Conservation (phyloP, 2,797 vertebrate genomes). For the Phalloptychus januarius region DNA sequence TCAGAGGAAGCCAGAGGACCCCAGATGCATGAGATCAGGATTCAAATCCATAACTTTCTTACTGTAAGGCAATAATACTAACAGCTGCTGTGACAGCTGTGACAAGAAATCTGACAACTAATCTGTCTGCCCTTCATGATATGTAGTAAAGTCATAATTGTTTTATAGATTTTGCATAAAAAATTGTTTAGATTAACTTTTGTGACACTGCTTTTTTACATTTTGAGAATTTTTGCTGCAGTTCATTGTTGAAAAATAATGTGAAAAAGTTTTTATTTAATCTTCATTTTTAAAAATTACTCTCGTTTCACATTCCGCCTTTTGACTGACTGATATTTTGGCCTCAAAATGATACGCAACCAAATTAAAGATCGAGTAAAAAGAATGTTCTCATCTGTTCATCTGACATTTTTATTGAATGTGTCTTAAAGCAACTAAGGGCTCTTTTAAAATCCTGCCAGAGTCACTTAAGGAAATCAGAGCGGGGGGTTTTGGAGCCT, state of each 20-base stretch:
- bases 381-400: conserved; percentile 74
- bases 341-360: conserved; percentile 49
- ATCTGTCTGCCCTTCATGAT: background rate
- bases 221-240: background rate
- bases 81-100: background rate
- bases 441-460: conserved; percentile 75
- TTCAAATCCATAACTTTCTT: background rate
- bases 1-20: background rate
- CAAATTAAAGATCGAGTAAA: conserved; percentile 63
- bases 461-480: conserved; percentile 81
- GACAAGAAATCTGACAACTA: background rate
- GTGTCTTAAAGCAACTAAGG: conserved; percentile 60
- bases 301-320: conserved; percentile 27
- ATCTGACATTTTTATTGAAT: conserved; percentile 80
- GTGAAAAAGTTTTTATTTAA: background rate
- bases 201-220: background rate
- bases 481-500: conserved; percentile 69
- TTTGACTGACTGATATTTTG: conserved; percentile 57
- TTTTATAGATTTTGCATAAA: background rate
- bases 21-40: background rate
- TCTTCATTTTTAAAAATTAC: conserved; percentile 42
- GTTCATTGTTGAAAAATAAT: background rate
- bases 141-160: background rate
- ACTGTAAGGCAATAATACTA: background rate
- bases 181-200: background rate